Evolutionary conservation across 2,113 vertebrate species (phyloP).

Genomic region (Glareola pratincola): DNA sequence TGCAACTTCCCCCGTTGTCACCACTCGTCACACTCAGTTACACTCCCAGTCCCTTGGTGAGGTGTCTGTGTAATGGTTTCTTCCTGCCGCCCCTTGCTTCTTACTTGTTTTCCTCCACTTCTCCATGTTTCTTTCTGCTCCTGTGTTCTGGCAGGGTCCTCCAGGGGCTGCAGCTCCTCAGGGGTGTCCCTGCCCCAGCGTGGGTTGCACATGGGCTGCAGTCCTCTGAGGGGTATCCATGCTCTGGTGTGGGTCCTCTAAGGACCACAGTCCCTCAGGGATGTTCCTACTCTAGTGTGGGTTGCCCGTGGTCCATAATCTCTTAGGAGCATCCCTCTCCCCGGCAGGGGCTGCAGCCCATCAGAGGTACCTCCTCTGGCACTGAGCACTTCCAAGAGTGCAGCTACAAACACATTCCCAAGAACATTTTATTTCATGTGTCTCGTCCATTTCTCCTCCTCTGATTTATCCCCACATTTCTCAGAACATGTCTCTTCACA

Average conservation of each 20-base stretch:
- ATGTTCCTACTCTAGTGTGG: neutral
- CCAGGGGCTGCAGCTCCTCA: neutral
- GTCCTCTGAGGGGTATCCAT: neutral
- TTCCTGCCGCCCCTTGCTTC: neutral
- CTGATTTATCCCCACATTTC: neutral
- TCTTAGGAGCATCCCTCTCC: neutral
- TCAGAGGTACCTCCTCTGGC: neutral
- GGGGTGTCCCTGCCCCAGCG: rapidly evolving
- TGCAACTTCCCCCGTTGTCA: rapidly evolving
- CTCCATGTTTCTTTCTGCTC: neutral
- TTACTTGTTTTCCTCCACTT: neutral
- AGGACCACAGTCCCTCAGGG: neutral
- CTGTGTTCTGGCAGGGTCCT: neutral
- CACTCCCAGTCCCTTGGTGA: neutral
- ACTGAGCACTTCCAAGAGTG: neutral
- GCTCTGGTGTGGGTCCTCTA: neutral
- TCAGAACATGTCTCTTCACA: neutral
- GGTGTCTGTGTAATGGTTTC: neutral
- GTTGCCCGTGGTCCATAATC: neutral
- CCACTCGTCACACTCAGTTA: neutral
- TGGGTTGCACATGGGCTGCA: neutral
- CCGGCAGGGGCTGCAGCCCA: neutral
- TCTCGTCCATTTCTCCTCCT: neutral
- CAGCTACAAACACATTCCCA: neutral
- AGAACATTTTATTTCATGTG: neutral